phyloP scores from a whole-genome alignment of 2,797 vertebrate genomes.

The Lepus oiostolus region DNA sequence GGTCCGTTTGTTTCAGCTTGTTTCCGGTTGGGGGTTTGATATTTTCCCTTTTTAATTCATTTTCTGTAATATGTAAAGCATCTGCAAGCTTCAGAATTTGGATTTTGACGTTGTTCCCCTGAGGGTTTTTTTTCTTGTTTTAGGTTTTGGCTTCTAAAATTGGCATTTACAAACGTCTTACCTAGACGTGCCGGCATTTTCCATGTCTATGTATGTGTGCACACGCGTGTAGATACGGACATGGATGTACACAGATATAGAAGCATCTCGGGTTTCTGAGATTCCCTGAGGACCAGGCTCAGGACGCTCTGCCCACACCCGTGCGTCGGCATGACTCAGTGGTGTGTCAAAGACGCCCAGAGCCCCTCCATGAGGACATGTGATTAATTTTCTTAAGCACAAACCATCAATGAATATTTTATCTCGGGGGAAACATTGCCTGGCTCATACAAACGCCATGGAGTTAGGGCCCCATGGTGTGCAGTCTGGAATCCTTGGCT shows the following conservation, averaged over 20 bases:
- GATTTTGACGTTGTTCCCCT: neutral
- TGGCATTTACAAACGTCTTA: neutral
- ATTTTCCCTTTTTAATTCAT: neutral
- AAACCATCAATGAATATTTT: fast-evolving
- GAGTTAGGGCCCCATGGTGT: fast-evolving
- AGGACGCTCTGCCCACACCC: neutral
- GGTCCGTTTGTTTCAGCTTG: constrained; percentile 32
- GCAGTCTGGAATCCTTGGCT: fast-evolving
- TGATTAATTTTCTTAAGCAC: fast-evolving
- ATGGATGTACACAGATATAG: no score
- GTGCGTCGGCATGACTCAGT: fast-evolving
- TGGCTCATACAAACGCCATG: fast-evolving
- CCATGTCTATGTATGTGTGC: no score
- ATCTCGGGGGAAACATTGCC: fast-evolving
- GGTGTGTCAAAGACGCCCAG: fast-evolving
- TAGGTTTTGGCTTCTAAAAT: neutral
- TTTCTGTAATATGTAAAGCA: neutral
- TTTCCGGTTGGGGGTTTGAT: neutral
- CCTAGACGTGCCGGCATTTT: neutral
- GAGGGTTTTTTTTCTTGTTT: neutral
- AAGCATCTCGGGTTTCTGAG: neutral
- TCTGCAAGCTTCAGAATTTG: constrained; percentile 3
- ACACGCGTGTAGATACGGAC: no score
- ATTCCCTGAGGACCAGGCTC: neutral
- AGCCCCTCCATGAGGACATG: fast-evolving